Evolutionary conservation across 2,797 vertebrate genomes (phyloP), one percentile per base, ranked within the genome.

Genomic region (Myotis pilosus): DNA sequence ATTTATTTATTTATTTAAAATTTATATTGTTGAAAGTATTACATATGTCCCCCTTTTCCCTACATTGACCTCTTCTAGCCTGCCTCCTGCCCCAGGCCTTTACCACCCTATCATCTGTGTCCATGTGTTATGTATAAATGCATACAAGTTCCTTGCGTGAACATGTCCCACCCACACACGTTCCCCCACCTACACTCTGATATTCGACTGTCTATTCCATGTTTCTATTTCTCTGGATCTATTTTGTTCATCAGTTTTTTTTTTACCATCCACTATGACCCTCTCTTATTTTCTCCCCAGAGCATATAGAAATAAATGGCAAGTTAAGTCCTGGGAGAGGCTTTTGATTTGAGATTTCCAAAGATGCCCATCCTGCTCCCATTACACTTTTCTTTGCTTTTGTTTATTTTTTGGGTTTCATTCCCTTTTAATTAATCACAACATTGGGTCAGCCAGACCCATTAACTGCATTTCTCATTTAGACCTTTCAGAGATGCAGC

Each of bases 381-480:
- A 62, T 88, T 41, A 16, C n/a, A 85, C 71, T 44, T 95, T 86
- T 49, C 12, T 93, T 75, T n/a, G 53, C 28, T 25, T 96, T 36
- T 94, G 68, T 94, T 93, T 94, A n/a, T 74, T 89, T 87, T 83
- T 87, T 96, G 96, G 82, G 97, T 98, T 98, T 97, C 97, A 98
- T 97, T 98, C 97, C 98, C 97, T 97, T 98, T 98, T 98, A 98
- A 99, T 99, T 99, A 99, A 99, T 99, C 99, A 99, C 98, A 98
- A 98, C 98, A 97, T 97, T 97, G 97, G 98, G 98, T 98, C 98
- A 98, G 98, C 98, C 98, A 98, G 94, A 97, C 97, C 98, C 98
- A 98, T 99, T 99, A 99, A 99, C 98, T 99, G 98, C 98, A 98
- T 98, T 98, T 98, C 98, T 98, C 98, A 97, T 98, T 98, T 98